phyloP scores from a whole-genome alignment of 2,888 invertebrate genomes.

The Sminthurinus aureus region DNA sequence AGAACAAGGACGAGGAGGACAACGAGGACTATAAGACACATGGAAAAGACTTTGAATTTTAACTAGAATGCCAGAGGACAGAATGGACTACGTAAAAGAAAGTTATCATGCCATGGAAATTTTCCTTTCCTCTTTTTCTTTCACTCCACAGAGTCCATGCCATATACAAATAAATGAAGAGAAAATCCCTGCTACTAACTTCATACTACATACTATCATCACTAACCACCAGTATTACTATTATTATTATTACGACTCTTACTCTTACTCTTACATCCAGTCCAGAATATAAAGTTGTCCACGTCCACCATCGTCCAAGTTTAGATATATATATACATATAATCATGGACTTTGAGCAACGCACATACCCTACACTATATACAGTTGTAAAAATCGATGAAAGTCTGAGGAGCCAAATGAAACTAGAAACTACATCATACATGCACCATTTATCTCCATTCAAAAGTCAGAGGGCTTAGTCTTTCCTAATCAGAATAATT shows the following conservation, averaged over 20 bases:
- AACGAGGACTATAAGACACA: background rate
- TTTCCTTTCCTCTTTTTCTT: background rate
- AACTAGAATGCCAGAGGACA: background rate
- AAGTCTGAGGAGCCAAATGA: conserved; percentile 14
- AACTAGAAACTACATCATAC: conserved; percentile 15
- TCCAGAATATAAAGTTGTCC: too few relatives aligned
- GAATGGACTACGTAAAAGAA: background rate
- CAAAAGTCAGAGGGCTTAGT: conserved; percentile 17
- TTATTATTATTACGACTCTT: too few relatives aligned
- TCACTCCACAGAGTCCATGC: background rate
- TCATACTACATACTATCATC: too few relatives aligned
- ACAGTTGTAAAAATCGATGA: background rate
- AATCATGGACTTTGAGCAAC: background rate
- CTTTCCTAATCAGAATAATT: conserved; percentile 23
- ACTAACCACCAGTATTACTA: too few relatives aligned
- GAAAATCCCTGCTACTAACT: background rate
- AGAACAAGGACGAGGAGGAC: too few relatives aligned
- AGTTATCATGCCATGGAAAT: background rate
- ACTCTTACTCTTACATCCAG: too few relatives aligned
- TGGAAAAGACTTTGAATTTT: background rate
- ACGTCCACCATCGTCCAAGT: too few relatives aligned
- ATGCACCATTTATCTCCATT: conserved; percentile 36
- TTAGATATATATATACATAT: background rate
- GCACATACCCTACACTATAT: background rate
- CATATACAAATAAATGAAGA: background rate